Percentiles rank a stretch among this genome's conserved stretches.
Evolutionary conservation across 2,113 vertebrate species (phyloP).

Genomic region (Piprites chloris): DNA sequence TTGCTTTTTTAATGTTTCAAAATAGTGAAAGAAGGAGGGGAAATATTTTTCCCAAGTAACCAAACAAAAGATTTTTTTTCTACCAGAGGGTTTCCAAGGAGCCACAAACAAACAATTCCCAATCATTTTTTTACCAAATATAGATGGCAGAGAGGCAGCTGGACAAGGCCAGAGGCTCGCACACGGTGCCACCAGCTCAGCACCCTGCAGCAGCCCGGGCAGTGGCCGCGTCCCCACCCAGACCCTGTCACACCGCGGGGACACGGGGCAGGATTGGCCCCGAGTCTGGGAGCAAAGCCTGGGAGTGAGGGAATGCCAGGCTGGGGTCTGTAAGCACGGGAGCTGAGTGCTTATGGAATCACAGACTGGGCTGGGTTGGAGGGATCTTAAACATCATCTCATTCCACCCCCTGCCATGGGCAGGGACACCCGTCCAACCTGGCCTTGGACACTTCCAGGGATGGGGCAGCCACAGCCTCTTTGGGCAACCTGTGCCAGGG

Average conservation of each 20-base stretch:
- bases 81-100: constrained; percentile 35
- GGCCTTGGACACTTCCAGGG: neutral
- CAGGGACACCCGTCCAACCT: rapidly evolving
- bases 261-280: neutral
- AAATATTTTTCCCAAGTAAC: constrained; percentile 33
- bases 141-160: neutral
- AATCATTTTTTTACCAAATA: constrained; percentile 16
- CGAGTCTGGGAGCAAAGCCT: neutral
- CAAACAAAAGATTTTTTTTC: constrained; percentile 41
- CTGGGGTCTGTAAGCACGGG: neutral
- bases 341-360: neutral
- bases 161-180: neutral
- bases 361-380: neutral
- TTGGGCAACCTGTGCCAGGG: neutral
- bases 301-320: neutral
- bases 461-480: neutral
- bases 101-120: constrained; percentile 44
- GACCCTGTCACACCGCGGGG: neutral
- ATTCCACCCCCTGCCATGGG: rapidly evolving
- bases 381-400: neutral
- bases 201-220: neutral
- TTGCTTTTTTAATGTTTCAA: neutral
- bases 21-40: neutral
- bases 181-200: neutral
- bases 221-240: neutral